phyloP scores from a whole-genome alignment of 2,113 vertebrate genomes.

The Reinhardtius hippoglossoides region DNA sequence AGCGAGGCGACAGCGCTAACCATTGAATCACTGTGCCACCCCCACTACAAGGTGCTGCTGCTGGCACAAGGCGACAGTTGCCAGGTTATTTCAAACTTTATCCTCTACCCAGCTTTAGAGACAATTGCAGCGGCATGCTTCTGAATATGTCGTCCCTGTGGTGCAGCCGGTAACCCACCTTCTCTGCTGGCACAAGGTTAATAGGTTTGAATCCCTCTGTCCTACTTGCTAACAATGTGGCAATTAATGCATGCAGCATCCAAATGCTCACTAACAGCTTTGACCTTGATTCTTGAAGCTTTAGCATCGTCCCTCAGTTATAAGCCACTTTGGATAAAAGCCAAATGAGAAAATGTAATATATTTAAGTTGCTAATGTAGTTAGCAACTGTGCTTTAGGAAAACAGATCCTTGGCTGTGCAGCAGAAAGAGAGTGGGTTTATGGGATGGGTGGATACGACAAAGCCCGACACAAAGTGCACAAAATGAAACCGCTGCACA shows the following conservation, averaged over 20 bases:
- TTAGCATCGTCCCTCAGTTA: background rate
- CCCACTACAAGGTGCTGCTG: too few relatives aligned
- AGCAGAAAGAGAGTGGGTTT: slow-evolving; percentile 7
- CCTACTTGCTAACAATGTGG: slow-evolving; percentile 1
- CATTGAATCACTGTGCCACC: too few relatives aligned
- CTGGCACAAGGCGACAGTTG: too few relatives aligned
- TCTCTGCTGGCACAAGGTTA: background rate
- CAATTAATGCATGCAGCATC: background rate
- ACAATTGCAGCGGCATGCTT: too few relatives aligned
- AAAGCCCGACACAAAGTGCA: slow-evolving; percentile 30
- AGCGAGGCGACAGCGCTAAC: too few relatives aligned
- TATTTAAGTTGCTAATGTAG: background rate
- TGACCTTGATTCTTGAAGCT: background rate
- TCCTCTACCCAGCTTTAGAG: too few relatives aligned
- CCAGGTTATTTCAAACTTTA: too few relatives aligned
- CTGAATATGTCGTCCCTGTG: too few relatives aligned
- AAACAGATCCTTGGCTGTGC: background rate
- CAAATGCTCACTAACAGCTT: background rate
- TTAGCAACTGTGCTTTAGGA: background rate
- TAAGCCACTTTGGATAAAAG: background rate
- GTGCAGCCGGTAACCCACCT: background rate
- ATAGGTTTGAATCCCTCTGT: background rate
- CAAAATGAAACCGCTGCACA: slow-evolving; percentile 23
- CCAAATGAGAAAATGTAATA: background rate
- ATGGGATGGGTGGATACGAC: background rate